phyloP scores from a whole-genome alignment of 2,113 vertebrate species.

The Oryzias celebensis region DNA sequence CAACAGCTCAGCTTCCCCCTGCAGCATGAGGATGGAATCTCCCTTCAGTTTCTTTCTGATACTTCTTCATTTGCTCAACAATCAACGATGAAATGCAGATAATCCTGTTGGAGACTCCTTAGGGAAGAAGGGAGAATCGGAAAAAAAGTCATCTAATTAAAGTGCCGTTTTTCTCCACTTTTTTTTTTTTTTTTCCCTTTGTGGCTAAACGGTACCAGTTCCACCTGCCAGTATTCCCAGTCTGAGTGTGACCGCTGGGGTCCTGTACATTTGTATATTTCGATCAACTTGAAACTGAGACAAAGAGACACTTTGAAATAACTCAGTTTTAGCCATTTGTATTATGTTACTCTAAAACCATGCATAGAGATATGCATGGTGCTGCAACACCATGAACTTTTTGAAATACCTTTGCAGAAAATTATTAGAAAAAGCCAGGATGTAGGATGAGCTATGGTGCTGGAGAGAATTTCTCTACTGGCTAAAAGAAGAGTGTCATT shows the following conservation, averaged over 20 bases:
- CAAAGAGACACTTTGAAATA: conserved; percentile 52
- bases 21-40: conserved; percentile 32
- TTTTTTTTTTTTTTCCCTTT: conserved; percentile 58
- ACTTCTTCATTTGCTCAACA: conserved; percentile 54
- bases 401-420: conserved; percentile 28
- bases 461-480: conserved; percentile 34
- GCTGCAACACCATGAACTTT: conserved; percentile 23
- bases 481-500: conserved; percentile 52
- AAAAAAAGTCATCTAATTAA: conserved; percentile 28
- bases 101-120: conserved; percentile 24
- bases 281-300: conserved; percentile 45
- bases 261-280: conserved; percentile 62
- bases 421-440: conserved; percentile 18
- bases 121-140: conserved; percentile 43
- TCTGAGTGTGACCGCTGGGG: conserved; percentile 27
- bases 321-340: conserved; percentile 40
- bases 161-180: conserved; percentile 30
- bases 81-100: conserved; percentile 56
- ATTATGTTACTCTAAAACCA: conserved; percentile 37
- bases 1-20: conserved; percentile 55
- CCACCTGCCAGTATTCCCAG: conserved; percentile 34
- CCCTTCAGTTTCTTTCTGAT: conserved; percentile 54
- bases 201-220: conserved; percentile 43
- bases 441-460: conserved; percentile 26
- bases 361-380: conserved; percentile 35